Evolutionary conservation across 2,797 vertebrate species (phyloP).

Genomic region (Schizopygopsis pylzovi): DNA sequence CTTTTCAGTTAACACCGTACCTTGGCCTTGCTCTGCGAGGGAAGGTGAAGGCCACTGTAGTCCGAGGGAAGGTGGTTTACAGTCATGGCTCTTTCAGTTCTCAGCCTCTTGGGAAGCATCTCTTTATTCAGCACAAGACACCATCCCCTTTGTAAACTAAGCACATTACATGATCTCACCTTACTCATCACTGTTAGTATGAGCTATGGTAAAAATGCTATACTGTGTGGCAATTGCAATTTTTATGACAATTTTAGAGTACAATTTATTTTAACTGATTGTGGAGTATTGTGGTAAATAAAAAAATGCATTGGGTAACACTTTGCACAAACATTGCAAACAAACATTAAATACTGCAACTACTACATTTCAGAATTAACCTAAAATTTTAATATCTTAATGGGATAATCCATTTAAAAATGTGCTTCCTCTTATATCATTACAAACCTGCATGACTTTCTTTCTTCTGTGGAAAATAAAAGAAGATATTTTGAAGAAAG

Average conservation of each 20-base stretch:
- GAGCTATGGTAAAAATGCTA: neutral
- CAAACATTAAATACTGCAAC: too few species aligned
- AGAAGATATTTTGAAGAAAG: neutral
- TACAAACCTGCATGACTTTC: neutral
- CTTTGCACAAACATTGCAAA: neutral
- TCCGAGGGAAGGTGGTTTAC: constrained; percentile 81
- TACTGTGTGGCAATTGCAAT: neutral
- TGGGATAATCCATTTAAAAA: neutral
- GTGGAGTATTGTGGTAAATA: neutral
- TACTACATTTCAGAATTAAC: neutral
- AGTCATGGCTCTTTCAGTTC: constrained; percentile 76
- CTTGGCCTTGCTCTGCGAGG: constrained; percentile 77
- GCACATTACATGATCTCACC: neutral
- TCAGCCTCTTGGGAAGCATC: constrained; percentile 76
- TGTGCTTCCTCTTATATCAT: rapidly evolving
- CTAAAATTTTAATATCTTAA: neutral
- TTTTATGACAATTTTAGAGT: neutral
- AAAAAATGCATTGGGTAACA: neutral
- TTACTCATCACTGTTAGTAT: neutral
- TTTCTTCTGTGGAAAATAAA: neutral
- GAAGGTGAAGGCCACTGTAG: constrained; percentile 76
- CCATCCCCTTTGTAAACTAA: constrained; percentile 60
- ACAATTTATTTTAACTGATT: neutral
- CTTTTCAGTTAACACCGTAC: constrained; percentile 81
- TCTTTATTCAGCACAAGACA: constrained; percentile 68